Evolutionary conservation across 2,113 vertebrate genomes (phyloP), one percentile per base, ranked within the genome.

Genomic region (Dromiciops gliroides): DNA sequence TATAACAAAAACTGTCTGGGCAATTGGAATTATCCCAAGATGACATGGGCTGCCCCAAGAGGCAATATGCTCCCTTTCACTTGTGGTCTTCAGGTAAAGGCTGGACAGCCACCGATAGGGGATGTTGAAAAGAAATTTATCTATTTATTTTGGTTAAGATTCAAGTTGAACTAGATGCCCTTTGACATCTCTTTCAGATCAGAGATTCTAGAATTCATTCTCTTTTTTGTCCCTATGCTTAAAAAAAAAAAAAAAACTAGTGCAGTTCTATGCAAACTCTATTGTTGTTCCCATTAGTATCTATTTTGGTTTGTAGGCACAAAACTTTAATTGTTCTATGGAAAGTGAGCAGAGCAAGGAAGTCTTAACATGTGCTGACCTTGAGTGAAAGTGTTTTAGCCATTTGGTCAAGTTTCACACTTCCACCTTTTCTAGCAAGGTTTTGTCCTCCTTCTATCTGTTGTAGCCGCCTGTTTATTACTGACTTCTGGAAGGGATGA

Each of bases 341-440:
- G 89, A n/a, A 89, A 83, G 8, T 92, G 14, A 48, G 19, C 49
- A 89, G 95, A 96, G 51, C 93, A 91, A 52, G 22, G 48, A 95
- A 95, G 75, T 90, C 95, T 95, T 95, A 67, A 56, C 92, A 91
- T 95, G 90, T 48, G 49, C 26, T n/a, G 94, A 90, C 49, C 90
- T 96, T 83, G 95, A 92, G 83, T 51, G 94, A 96, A 94, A 47
- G 89, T 47, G 0, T 75, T 97, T 96, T 91, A 75, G 31, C 50
- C n/a, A 67, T 90, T 92, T 75, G 44, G 48, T 95, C 90, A 89
- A 47, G 44, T 89, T 50, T 48, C 52, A 53, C 90, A 88, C 94
- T 89, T 88, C 93, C 0, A 89, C 22, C 92, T 93, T 60, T 48
- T 44, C 67, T 83, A 22, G n/a, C 2, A 19, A 8, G 67, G 67